Conservation (phyloP, 30 jellyfish, hydroid and myxozoan species). For the Turritopsis dohrnii region DNA sequence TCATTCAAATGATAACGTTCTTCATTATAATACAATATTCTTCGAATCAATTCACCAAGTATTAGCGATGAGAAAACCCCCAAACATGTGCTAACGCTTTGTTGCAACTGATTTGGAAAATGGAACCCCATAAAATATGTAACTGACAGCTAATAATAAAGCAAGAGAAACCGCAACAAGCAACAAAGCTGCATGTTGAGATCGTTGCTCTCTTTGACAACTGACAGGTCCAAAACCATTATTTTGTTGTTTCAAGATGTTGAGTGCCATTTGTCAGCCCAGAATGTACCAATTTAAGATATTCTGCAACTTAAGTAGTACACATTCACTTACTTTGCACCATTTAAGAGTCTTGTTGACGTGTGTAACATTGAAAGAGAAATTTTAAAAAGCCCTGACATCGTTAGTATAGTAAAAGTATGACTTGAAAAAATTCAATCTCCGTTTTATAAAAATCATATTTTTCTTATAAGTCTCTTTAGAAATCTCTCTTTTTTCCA, state of each 20-base stretch:
- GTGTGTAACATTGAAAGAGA: too few relatives aligned
- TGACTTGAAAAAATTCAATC: too few relatives aligned
- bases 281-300: too few relatives aligned
- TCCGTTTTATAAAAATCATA: too few relatives aligned
- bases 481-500: too few relatives aligned
- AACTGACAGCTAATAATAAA: background rate
- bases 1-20: constrained; percentile 37
- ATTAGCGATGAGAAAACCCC: constrained; percentile 31
- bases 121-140: background rate
- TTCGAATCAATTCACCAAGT: constrained; percentile 46
- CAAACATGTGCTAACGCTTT: too few relatives aligned
- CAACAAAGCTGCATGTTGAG: background rate
- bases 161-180: background rate
- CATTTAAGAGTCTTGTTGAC: too few relatives aligned
- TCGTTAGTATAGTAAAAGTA: too few relatives aligned
- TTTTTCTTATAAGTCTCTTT: too few relatives aligned
- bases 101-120: background rate
- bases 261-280: background rate
- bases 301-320: too few relatives aligned
- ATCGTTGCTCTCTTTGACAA: constrained; percentile 41
- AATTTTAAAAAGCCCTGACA: too few relatives aligned
- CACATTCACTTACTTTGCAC: too few relatives aligned
- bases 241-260: constrained; percentile 3
- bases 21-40: constrained; percentile 36
- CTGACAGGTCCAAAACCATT: constrained; percentile 73